Percentiles rank a stretch among this genome's conserved stretches.
Evolutionary conservation across 2,113 vertebrate genomes (phyloP).

Genomic region (Actinemys pallida): DNA sequence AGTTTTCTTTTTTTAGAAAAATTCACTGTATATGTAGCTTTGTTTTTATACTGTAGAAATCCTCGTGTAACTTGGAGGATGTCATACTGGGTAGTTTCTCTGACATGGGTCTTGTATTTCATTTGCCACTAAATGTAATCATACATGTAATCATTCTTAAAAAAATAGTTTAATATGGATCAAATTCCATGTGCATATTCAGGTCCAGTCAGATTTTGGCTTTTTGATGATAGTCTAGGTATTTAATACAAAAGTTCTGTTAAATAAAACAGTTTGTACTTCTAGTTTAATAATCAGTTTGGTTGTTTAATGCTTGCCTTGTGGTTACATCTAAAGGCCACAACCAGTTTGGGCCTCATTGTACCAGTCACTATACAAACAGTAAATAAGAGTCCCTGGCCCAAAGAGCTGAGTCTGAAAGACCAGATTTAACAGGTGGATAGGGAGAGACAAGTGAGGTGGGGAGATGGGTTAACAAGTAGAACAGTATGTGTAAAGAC

Average conservation of each 20-base stretch:
- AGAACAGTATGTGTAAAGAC: accelerated
- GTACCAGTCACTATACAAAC: background rate
- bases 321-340: accelerated
- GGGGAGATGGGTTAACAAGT: background rate
- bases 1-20: background rate
- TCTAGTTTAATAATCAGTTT: background rate
- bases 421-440: accelerated
- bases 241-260: background rate
- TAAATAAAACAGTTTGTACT: conserved; percentile 17
- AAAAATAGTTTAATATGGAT: background rate
- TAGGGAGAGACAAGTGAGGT: background rate
- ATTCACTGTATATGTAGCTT: background rate
- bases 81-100: background rate
- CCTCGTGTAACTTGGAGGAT: background rate
- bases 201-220: background rate
- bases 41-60: background rate
- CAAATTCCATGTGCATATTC: background rate
- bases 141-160: background rate
- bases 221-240: background rate
- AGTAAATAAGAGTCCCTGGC: background rate
- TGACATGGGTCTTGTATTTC: background rate
- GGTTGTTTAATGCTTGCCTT: background rate
- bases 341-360: background rate
- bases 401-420: background rate
- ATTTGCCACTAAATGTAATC: background rate